Conservation (phyloP, 2,888 invertebrate genomes). For the Xanthorhoe designata region DNA sequence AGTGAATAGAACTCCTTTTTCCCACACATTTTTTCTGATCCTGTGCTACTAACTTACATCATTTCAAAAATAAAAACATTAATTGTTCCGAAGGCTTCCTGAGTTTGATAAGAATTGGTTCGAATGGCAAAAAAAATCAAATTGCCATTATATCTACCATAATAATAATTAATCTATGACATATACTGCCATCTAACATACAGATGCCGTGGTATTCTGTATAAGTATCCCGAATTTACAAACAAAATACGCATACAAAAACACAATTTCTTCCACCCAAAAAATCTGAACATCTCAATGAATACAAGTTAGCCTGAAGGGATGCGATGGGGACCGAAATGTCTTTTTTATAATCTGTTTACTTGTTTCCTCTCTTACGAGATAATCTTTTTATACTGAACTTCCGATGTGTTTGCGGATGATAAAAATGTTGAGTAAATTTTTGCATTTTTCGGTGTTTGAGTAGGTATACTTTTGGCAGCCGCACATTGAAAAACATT, state of each 20-base stretch:
- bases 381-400: conserved; percentile 76
- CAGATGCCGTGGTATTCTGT: neutral
- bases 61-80: too few relatives aligned
- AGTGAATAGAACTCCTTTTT: too few relatives aligned
- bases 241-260: conserved; percentile 16
- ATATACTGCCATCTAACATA: neutral
- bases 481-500: neutral
- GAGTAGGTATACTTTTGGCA: neutral
- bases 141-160: too few relatives aligned
- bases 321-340: conserved; percentile 59
- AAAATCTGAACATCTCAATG: conserved; percentile 47
- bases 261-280: conserved; percentile 37
- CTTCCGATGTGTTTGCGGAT: conserved; percentile 63
- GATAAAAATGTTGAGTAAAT: conserved; percentile 44
- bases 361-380: conserved; percentile 70
- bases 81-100: too few relatives aligned
- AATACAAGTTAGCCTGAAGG: conserved; percentile 62
- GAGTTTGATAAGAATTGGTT: too few relatives aligned
- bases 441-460: conserved; percentile 19
- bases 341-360: conserved; percentile 83
- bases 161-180: neutral
- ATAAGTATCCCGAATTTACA: neutral
- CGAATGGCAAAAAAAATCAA: too few relatives aligned
- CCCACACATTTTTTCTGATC: too few relatives aligned
- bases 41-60: too few relatives aligned